These are phyloP conservation scores for Hoplodrina ambigua DNA, from an alignment of 2,888 invertebrate species.

Conservation along the genomic window DNA sequence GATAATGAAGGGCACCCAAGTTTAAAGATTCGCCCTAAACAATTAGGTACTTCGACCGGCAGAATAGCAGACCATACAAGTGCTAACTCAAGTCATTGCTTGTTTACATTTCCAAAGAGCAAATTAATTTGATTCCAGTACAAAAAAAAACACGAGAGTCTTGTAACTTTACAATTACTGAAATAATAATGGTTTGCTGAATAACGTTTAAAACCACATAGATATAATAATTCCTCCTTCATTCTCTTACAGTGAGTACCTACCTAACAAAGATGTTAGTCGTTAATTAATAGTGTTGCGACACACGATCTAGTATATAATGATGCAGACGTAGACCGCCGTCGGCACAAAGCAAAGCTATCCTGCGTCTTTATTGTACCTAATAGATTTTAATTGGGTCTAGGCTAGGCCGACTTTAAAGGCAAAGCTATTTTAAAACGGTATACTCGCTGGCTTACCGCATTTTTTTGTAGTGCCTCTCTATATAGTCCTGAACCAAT, in stretches of 20 bases:
- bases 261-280: constrained; percentile 3
- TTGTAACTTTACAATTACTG: background rate
- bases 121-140: constrained; percentile 6
- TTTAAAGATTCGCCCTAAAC: constrained; percentile 1
- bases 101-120: constrained; percentile 1
- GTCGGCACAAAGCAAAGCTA: constrained; percentile 12
- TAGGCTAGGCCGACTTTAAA: constrained; percentile 14
- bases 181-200: constrained; percentile 16
- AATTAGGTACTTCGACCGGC: constrained; percentile 9
- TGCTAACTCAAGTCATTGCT: constrained; percentile 21
- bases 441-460: background rate
- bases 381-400: constrained; percentile 35
- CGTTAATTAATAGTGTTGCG: constrained; percentile 24
- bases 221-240: constrained; percentile 18
- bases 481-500: too few species aligned
- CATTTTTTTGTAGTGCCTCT: background rate
- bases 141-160: background rate
- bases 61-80: constrained; percentile 23
- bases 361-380: background rate
- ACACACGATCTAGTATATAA: constrained; percentile 9
- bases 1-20: background rate
- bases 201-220: constrained; percentile 14
- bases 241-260: constrained; percentile 10
- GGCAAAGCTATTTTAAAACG: background rate
- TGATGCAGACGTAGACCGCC: constrained; percentile 18